Evolutionary conservation across 2,888 invertebrate genomes (phyloP).

Genomic region (Crematogaster levior): DNA sequence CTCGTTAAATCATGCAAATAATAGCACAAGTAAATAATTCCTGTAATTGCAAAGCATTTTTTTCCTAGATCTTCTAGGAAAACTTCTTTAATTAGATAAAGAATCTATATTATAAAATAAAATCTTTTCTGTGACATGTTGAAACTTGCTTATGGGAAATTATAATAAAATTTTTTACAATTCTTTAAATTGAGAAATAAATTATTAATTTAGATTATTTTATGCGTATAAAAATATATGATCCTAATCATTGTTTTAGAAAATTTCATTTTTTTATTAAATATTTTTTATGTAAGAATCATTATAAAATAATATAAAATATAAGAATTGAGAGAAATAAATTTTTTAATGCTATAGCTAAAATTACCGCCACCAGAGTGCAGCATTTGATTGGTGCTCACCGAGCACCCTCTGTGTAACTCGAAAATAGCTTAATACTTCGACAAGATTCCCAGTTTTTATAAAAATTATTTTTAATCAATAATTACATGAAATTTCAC

Average conservation of each 20-base stretch:
- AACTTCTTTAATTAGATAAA: background rate
- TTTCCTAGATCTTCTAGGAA: background rate
- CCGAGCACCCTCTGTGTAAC: slow-evolving; percentile 37
- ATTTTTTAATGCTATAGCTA: background rate
- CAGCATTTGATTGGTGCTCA: slow-evolving; percentile 44
- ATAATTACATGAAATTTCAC: background rate
- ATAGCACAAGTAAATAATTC: background rate
- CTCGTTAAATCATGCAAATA: background rate
- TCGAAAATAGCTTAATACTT: background rate
- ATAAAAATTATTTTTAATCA: slow-evolving; percentile 17
- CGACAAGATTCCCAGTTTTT: background rate
- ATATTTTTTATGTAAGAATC: background rate
- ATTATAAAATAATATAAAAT: background rate
- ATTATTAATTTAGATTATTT: background rate
- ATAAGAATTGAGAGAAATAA: background rate
- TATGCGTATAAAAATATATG: background rate
- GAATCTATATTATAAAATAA: background rate
- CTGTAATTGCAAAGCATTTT: background rate
- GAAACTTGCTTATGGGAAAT: background rate
- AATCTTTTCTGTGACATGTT: background rate
- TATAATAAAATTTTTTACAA: background rate
- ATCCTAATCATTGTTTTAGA: slow-evolving; percentile 8
- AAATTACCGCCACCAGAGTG: slow-evolving; percentile 23
- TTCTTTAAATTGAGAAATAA: background rate
- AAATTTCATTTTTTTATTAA: background rate